Evolutionary conservation across 2,797 vertebrate genomes (phyloP).

Genomic region (Rhyacichthys aspro): DNA sequence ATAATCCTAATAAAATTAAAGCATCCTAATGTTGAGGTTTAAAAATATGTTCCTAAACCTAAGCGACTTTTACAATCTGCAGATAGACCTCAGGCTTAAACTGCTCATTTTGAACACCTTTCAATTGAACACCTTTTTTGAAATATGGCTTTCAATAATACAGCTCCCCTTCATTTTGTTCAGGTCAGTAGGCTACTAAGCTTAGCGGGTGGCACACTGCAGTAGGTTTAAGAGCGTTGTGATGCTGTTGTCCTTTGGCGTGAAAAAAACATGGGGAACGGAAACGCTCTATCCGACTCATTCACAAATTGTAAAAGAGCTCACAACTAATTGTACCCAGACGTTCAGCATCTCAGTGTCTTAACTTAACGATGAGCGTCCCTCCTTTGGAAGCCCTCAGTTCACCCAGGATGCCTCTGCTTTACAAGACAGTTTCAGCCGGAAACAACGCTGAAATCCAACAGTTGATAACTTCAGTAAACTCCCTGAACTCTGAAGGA

Average conservation of each 20-base stretch:
- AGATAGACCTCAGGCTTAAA: no score
- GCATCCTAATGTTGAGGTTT: no score
- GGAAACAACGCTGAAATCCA: constrained; percentile 60
- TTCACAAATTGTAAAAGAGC: constrained; percentile 3
- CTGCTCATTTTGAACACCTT: no score
- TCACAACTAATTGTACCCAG: background rate
- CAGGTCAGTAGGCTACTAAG: no score
- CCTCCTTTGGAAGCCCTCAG: constrained; percentile 16
- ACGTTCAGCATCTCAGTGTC: background rate
- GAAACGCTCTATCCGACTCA: background rate
- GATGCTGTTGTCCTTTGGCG: background rate
- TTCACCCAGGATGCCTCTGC: constrained; percentile 26
- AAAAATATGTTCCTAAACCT: no score
- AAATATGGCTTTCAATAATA: no score
- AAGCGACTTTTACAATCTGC: no score
- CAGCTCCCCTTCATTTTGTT: no score
- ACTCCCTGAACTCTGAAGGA: constrained; percentile 70
- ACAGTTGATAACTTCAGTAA: constrained; percentile 55
- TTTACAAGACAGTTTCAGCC: constrained; percentile 43
- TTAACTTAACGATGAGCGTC: constrained; percentile 7
- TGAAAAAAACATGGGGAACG: background rate
- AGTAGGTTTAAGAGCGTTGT: no score
- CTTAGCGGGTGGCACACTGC: constrained; percentile 1
- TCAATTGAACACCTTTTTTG: no score
- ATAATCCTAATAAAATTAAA: no score